Evolutionary conservation across 1,140 invertebrate genomes (phyloP), one percentile per base, ranked within the genome.

Genomic region (Bathynomus jamesi): DNA sequence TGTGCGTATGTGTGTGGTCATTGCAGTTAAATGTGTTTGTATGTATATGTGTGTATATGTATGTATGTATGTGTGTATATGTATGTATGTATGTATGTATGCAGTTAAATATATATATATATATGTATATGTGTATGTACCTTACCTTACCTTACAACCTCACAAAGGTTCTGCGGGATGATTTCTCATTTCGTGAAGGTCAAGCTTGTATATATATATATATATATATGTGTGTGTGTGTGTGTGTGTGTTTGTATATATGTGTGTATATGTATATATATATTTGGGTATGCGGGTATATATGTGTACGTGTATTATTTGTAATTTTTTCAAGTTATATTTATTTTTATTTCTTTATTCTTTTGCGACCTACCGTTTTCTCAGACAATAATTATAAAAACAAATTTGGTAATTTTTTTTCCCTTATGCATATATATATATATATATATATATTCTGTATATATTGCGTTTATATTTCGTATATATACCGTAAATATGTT

Each of bases 371-470:
- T n/a, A n/a, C n/a, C n/a, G n/a, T n/a, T n/a, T n/a, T n/a, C n/a
- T n/a, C n/a, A n/a, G n/a, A n/a, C n/a, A n/a, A n/a, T n/a, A n/a
- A n/a, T n/a, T n/a, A 3, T 21, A 63, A 17, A 28, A 17, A 63
- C 13, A 63, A 17, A 63, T 21, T 13, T 21, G 27, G 11, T 11
- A 17, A 28, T 25, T 21, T 24, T 24, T 63, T 24, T 63, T 2
- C 27, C 17, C 27, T 2, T 63, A 63, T 63, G 7, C 27, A 63
- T 63, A 63, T 63, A 63, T 63, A 63, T 63, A 63, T 63, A 63
- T 63, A 63, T 63, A 63, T 63, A 63, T 63, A 63, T 63, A 63
- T 63, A 63, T n/a, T n/a, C n/a, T n/a, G n/a, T n/a, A n/a, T n/a
- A n/a, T n/a, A n/a, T n/a, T n/a, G n/a, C n/a, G n/a, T n/a, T n/a